phyloP scores from a whole-genome alignment of 2,888 invertebrate genomes.

The Tenthredo notha region DNA sequence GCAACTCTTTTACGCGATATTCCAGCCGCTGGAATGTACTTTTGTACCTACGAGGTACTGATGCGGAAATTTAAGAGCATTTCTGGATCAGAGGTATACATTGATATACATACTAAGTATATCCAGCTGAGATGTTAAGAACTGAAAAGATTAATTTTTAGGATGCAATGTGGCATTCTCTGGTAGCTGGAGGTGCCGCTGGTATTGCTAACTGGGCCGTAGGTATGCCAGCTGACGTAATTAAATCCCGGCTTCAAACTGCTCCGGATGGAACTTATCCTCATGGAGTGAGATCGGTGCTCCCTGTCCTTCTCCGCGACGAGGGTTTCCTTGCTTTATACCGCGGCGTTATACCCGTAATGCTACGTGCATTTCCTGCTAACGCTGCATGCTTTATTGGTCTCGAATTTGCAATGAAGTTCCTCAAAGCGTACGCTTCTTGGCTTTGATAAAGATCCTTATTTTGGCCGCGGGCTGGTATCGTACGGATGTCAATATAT shows the following conservation, averaged over 20 bases:
- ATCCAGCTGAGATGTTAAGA: not conserved
- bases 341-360: conserved; percentile 59
- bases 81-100: not conserved
- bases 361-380: conserved; percentile 62
- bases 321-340: conserved; percentile 60
- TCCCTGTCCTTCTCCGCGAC: conserved; percentile 57
- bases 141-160: not conserved
- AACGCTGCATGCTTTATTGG: conserved; percentile 64
- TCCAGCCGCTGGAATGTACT: conserved; percentile 82
- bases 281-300: conserved; percentile 58
- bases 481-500: not conserved
- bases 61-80: conserved; percentile 19
- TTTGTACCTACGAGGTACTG: conserved; percentile 80
- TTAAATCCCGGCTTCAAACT: conserved; percentile 62
- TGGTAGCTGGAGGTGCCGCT: conserved; percentile 62
- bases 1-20: conserved; percentile 83
- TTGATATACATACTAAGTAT: not conserved
- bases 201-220: conserved; percentile 60
- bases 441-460: conserved; percentile 48
- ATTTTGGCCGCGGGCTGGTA: not conserved
- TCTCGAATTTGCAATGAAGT: conserved; percentile 59
- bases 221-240: conserved; percentile 61
- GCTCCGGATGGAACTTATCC: conserved; percentile 59
- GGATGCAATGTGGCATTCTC: conserved; percentile 59
- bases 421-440: conserved; percentile 56